A percentile compares a stretch with the other conserved stretches of the same genome.
These are phyloP conservation scores for Busseola fusca DNA, from an alignment of 2,888 invertebrate species.

Conservation along the genomic window DNA sequence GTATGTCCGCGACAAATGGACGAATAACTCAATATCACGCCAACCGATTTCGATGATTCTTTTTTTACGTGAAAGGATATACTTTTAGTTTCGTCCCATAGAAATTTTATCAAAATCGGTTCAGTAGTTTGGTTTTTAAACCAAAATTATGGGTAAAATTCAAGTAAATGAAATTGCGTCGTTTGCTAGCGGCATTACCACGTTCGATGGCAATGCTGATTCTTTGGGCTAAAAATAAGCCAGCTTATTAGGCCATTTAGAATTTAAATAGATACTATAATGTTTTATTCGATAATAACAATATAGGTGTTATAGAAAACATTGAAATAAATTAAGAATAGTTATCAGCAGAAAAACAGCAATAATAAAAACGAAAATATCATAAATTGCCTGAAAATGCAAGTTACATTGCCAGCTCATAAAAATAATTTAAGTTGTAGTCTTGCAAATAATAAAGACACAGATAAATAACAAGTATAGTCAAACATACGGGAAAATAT, in stretches of 20 bases:
- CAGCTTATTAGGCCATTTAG: background rate
- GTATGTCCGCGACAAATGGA: too few species aligned
- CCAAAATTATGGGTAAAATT: too few species aligned
- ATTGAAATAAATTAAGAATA: background rate
- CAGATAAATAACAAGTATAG: constrained; percentile 42
- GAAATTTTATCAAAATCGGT: too few species aligned
- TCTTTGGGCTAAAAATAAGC: too few species aligned
- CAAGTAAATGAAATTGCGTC: too few species aligned
- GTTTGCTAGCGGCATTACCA: too few species aligned
- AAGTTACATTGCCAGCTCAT: constrained; percentile 29
- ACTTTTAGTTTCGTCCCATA: too few species aligned
- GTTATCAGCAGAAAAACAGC: constrained; percentile 3
- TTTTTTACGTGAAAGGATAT: too few species aligned
- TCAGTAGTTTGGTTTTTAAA: too few species aligned
- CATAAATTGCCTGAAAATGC: constrained; percentile 2
- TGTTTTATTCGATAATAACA: background rate
- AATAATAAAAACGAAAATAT: constrained; percentile 1
- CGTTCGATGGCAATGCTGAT: too few species aligned
- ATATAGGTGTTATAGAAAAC: background rate
- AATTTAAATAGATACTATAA: background rate
- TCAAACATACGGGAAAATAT: constrained; percentile 37
- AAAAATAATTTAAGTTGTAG: constrained; percentile 46
- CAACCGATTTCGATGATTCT: too few species aligned
- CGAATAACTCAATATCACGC: too few species aligned
- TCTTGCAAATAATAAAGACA: constrained; percentile 42